Percentiles rank a stretch among this genome's conserved stretches.
phyloP scores from a whole-genome alignment of 1,140 invertebrate genomes.

The Phymastichus coffea region DNA sequence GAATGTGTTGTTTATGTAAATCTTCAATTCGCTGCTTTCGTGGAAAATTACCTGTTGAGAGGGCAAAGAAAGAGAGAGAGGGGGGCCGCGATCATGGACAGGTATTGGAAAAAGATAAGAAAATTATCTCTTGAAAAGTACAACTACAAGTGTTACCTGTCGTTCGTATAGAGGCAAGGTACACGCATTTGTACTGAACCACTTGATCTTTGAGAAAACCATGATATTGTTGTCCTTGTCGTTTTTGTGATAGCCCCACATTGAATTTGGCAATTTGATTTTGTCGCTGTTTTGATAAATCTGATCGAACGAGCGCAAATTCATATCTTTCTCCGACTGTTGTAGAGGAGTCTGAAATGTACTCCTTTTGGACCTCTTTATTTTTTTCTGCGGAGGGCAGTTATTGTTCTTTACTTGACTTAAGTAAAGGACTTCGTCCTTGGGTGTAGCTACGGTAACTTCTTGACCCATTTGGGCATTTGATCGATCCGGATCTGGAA shows the following conservation, averaged over 20 bases:
- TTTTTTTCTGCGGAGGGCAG: background rate
- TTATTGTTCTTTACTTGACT: background rate
- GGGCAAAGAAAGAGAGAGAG: too few relatives aligned
- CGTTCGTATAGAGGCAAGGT: slow-evolving; percentile 22
- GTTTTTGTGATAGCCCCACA: slow-evolving; percentile 25
- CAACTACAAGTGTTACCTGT: too few relatives aligned
- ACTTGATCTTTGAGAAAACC: slow-evolving; percentile 19
- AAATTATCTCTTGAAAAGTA: too few relatives aligned
- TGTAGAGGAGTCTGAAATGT: slow-evolving; percentile 1
- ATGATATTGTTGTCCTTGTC: slow-evolving; percentile 17
- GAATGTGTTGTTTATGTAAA: slow-evolving; percentile 24
- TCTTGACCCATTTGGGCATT: too few relatives aligned
- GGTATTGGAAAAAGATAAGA: too few relatives aligned
- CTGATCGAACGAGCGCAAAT: slow-evolving; percentile 8
- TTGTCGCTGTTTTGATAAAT: slow-evolving; percentile 23
- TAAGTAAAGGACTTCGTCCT: too few relatives aligned
- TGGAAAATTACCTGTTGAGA: slow-evolving; percentile 20
- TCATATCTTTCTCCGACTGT: slow-evolving; percentile 17
- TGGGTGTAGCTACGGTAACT: too few relatives aligned
- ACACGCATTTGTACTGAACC: slow-evolving; percentile 14
- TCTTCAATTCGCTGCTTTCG: slow-evolving; percentile 18
- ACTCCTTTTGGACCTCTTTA: background rate
- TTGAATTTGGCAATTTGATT: slow-evolving; percentile 16
- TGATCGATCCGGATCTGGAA: too few relatives aligned
- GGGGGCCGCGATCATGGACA: too few relatives aligned